Percentiles rank a stretch among this genome's conserved stretches.
These are phyloP conservation scores for Cydia strobilella DNA, from an alignment of 1,140 invertebrate genomes.

Conservation along the genomic window DNA sequence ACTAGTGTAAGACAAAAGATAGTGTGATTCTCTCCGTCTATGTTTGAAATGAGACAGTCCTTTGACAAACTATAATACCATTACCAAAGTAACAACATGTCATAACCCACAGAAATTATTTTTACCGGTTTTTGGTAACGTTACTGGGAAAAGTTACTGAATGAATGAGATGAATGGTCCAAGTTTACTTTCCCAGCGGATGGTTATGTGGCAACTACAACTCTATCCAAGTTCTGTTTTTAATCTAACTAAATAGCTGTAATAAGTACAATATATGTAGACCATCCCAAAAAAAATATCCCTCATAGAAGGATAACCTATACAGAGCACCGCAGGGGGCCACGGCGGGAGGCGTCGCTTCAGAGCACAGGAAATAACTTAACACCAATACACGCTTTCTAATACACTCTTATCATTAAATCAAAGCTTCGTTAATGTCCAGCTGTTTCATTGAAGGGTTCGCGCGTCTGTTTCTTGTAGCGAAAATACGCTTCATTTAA, in stretches of 20 bases:
- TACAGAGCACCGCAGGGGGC: neutral
- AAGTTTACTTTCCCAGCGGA: neutral
- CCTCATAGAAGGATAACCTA: conserved; percentile 24
- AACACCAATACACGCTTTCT: conserved; percentile 10
- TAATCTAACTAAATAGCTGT: neutral
- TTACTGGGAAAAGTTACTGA: too few relatives aligned
- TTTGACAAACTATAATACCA: too few relatives aligned
- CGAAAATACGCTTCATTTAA: neutral
- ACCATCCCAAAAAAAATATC: too few relatives aligned
- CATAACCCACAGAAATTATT: too few relatives aligned
- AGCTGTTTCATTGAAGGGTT: conserved; percentile 22
- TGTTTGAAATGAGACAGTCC: too few relatives aligned
- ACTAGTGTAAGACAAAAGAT: too few relatives aligned
- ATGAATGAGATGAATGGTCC: too few relatives aligned
- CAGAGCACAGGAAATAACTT: conserved; percentile 28
- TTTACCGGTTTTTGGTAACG: too few relatives aligned
- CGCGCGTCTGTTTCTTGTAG: neutral
- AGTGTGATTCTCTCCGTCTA: too few relatives aligned
- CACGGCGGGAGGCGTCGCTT: neutral
- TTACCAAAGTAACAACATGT: too few relatives aligned
- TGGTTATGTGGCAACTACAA: neutral
- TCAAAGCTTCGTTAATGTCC: conserved; percentile 27
- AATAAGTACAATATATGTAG: conserved; percentile 27
- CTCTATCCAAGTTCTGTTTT: neutral
- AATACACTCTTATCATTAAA: conserved; percentile 32